Evolutionary conservation across 1,140 invertebrate species (phyloP).

Genomic region (Heliconius melpomene): DNA sequence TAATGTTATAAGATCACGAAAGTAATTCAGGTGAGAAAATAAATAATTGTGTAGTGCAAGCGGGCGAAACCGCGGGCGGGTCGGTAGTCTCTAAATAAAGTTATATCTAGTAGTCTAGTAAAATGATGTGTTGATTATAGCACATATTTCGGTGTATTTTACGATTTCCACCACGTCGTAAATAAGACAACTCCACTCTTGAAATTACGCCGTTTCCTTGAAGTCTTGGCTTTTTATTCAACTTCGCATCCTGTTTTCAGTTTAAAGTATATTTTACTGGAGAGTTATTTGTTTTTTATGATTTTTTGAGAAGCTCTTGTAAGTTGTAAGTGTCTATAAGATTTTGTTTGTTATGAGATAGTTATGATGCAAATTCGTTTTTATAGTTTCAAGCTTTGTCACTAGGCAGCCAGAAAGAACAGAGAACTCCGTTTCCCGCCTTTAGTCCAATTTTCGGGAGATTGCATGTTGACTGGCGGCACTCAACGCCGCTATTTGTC

Average conservation of each 20-base stretch:
- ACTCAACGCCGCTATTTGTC: no score
- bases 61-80: no score
- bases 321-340: not conserved
- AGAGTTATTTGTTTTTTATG: constrained; percentile 7
- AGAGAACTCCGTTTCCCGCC: no score
- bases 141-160: constrained; percentile 39
- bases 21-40: no score
- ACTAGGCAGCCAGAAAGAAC: no score
- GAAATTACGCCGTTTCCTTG: constrained; percentile 33
- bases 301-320: not conserved
- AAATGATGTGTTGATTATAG: constrained; percentile 20
- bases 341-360: not conserved
- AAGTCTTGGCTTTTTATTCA: constrained; percentile 32
- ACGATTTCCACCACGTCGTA: constrained; percentile 39
- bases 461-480: no score
- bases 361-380: not conserved
- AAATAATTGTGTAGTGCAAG: no score
- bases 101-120: constrained; percentile 22
- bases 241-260: constrained; percentile 12
- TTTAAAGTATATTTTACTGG: constrained; percentile 20
- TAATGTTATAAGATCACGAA: no score
- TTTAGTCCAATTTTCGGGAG: no score
- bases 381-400: not conserved
- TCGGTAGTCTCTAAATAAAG: not conserved
- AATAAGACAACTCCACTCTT: constrained; percentile 30